phyloP scores from a whole-genome alignment of 2,797 vertebrate genomes.

The Lacerta agilis region DNA sequence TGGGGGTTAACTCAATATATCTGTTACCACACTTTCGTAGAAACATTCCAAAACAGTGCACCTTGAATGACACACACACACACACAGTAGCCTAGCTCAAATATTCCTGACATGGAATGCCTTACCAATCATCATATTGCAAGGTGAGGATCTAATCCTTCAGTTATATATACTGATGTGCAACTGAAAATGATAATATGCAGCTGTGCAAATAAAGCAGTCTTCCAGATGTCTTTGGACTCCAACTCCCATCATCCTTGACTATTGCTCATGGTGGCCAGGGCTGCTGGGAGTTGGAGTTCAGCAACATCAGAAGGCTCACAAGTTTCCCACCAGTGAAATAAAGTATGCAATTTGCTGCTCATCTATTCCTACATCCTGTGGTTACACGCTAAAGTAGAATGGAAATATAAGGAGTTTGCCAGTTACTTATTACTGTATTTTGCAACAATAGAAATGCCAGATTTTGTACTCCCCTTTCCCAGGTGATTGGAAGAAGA shows the following conservation, averaged over 20 bases:
- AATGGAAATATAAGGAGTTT: background rate
- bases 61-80: no score
- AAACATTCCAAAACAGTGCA: background rate
- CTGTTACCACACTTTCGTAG: background rate
- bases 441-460: background rate
- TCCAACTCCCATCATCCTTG: no score
- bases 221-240: no score
- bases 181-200: background rate
- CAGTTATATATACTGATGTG: background rate
- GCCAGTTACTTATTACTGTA: background rate
- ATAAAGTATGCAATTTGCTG: background rate
- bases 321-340: background rate
- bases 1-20: no score
- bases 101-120: background rate
- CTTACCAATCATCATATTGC: background rate
- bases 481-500: no score
- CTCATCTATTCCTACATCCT: background rate
- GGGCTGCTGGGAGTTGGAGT: no score
- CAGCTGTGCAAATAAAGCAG: background rate
- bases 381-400: background rate
- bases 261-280: no score
- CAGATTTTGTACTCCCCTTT: background rate
- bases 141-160: background rate
- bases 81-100: background rate
- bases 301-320: no score